Conservation (phyloP, 2,888 invertebrate species). For the Machimus rusticus region DNA sequence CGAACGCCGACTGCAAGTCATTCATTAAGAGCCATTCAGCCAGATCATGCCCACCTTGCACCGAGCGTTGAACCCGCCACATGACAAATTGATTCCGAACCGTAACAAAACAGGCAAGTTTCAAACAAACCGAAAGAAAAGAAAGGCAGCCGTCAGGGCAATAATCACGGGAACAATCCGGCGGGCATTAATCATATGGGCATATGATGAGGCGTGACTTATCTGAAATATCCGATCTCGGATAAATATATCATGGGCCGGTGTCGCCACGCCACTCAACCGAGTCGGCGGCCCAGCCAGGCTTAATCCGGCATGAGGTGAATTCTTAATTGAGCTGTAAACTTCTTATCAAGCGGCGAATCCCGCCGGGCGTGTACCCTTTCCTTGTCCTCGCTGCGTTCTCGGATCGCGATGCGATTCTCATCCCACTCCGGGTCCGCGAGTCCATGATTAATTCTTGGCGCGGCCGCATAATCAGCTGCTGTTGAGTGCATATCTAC, state of each 20-base stretch:
- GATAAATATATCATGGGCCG: conserved; percentile 42
- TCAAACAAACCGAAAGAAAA: conserved; percentile 5
- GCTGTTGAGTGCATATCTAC: conserved; percentile 19
- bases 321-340: conserved; percentile 53
- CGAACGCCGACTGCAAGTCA: neutral
- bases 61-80: conserved; percentile 26
- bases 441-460: conserved; percentile 44
- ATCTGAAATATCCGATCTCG: conserved; percentile 45
- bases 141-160: conserved; percentile 37
- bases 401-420: neutral
- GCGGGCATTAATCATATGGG: conserved; percentile 39
- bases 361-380: conserved; percentile 21
- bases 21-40: neutral
- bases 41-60: conserved; percentile 38
- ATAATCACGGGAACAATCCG: conserved; percentile 40
- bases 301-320: conserved; percentile 50
- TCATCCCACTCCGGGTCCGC: neutral
- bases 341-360: conserved; percentile 46
- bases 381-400: conserved; percentile 25
- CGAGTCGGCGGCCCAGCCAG: conserved; percentile 45
- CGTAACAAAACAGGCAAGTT: conserved; percentile 18
- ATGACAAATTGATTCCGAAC: conserved; percentile 36
- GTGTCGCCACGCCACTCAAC: conserved; percentile 42
- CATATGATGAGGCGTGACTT: conserved; percentile 47
- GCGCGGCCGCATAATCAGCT: conserved; percentile 37